A percentile compares a stretch with the other conserved stretches of the same genome.
Conservation (phyloP, 2,113 vertebrate species). For the Vicugna pacos region DNA sequence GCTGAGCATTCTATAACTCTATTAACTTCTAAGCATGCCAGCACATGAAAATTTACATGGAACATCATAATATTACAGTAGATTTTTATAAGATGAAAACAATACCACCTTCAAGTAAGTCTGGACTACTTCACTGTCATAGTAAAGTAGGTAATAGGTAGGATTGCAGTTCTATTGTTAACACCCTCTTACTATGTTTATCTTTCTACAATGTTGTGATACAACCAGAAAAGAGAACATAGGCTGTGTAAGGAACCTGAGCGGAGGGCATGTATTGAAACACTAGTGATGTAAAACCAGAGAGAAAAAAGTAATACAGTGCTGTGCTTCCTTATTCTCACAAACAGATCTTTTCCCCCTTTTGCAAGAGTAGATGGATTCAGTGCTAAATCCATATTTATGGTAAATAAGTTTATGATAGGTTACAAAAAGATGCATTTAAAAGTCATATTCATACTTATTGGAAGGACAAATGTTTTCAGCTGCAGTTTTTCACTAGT, state of each 20-base stretch:
- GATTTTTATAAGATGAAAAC: conserved; percentile 75
- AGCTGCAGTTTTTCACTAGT: conserved; percentile 69
- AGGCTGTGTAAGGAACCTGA: conserved; percentile 49
- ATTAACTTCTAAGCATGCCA: conserved; percentile 91
- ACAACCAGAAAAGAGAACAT: conserved; percentile 62
- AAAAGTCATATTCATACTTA: conserved; percentile 52
- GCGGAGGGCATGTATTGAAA: background rate
- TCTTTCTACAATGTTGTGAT: conserved; percentile 47
- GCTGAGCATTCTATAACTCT: conserved; percentile 90
- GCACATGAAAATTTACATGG: conserved; percentile 88
- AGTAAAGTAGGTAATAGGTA: conserved; percentile 71
- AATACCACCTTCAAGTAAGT: conserved; percentile 81
- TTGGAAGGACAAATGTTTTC: conserved; percentile 47
- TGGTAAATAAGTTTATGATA: conserved; percentile 47
- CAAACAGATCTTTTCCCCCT: background rate
- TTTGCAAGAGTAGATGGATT: conserved; percentile 31
- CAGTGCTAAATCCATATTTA: conserved; percentile 44
- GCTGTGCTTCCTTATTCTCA: conserved; percentile 54
- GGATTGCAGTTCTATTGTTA: conserved; percentile 71
- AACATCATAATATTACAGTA: conserved; percentile 83
- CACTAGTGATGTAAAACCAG: conserved; percentile 37
- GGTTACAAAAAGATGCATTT: conserved; percentile 61
- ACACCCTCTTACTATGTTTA: conserved; percentile 64
- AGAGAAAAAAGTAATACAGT: conserved; percentile 12
- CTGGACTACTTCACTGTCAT: conserved; percentile 75